phyloP scores from a whole-genome alignment of 2,888 invertebrate species.

The Pyrgus malvae region DNA sequence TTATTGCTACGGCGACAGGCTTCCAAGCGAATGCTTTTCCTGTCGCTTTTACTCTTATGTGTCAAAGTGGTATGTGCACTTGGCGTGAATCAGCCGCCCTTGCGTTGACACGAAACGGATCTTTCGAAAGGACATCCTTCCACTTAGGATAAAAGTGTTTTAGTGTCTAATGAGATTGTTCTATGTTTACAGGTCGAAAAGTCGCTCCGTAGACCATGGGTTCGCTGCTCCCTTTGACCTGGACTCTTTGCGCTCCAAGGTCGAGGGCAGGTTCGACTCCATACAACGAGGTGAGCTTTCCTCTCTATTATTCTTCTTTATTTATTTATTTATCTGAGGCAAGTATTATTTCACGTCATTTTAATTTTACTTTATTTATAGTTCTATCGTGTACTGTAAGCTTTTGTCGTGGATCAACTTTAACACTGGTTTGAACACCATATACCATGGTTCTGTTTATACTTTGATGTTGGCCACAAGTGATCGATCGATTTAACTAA shows the following conservation, averaged over 20 bases:
- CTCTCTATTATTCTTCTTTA: neutral
- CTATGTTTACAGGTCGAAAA: slow-evolving; percentile 89
- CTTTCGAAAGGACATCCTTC: slow-evolving; percentile 8
- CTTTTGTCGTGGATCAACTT: no score
- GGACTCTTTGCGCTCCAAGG: slow-evolving; percentile 91
- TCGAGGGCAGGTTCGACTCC: slow-evolving; percentile 92
- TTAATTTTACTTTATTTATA: no score
- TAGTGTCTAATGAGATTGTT: neutral
- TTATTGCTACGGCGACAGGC: slow-evolving; percentile 27
- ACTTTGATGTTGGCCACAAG: no score
- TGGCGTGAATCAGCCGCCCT: slow-evolving; percentile 1
- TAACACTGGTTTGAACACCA: no score
- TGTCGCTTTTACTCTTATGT: slow-evolving; percentile 18
- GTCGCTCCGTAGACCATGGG: slow-evolving; percentile 95
- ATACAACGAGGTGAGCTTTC: slow-evolving; percentile 80
- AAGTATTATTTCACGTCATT: no score
- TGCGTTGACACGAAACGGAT: slow-evolving; percentile 2
- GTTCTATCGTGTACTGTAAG: no score
- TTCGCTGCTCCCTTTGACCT: slow-evolving; percentile 92
- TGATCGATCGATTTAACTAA: no score
- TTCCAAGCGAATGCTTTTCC: slow-evolving; percentile 13
- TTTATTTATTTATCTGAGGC: no score
- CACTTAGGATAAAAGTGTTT: neutral
- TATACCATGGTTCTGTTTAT: no score
- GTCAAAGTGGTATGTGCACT: slow-evolving; percentile 18